These are phyloP conservation scores for Mayetiola destructor DNA, from an alignment of 2,888 invertebrate species.

Conservation along the genomic window DNA sequence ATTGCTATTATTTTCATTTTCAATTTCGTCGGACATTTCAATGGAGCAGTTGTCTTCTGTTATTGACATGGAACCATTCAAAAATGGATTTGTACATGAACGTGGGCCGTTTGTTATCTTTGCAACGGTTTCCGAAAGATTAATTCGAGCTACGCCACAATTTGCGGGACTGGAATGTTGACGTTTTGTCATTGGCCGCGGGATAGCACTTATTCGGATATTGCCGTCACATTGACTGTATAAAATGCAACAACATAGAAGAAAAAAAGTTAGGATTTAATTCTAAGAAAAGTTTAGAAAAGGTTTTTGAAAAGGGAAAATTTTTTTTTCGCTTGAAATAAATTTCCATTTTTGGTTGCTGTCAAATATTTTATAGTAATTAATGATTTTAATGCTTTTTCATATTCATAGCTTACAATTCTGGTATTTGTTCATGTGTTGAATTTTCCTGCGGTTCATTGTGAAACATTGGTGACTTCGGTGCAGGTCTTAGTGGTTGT, in stretches of 20 bases:
- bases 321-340: neutral
- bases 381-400: neutral
- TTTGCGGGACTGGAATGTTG: constrained; percentile 21
- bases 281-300: neutral
- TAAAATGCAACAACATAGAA: neutral
- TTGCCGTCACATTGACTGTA: neutral
- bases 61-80: constrained; percentile 19
- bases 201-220: constrained; percentile 13
- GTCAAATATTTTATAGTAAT: neutral
- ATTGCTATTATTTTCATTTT: neutral
- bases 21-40: neutral
- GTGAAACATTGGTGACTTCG: constrained; percentile 22
- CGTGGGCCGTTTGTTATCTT: constrained; percentile 18
- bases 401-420: neutral
- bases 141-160: constrained; percentile 18
- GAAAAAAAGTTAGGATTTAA: neutral
- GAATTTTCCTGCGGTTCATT: constrained; percentile 16
- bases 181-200: constrained; percentile 28
- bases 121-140: constrained; percentile 19
- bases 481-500: constrained; percentile 49
- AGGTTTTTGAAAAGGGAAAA: no score
- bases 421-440: neutral
- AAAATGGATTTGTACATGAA: constrained; percentile 22
- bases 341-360: neutral
- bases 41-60: constrained; percentile 17